These are phyloP conservation scores for Sylvilagus floridanus DNA, from an alignment of 2,797 vertebrate species.

Conservation along the genomic window DNA sequence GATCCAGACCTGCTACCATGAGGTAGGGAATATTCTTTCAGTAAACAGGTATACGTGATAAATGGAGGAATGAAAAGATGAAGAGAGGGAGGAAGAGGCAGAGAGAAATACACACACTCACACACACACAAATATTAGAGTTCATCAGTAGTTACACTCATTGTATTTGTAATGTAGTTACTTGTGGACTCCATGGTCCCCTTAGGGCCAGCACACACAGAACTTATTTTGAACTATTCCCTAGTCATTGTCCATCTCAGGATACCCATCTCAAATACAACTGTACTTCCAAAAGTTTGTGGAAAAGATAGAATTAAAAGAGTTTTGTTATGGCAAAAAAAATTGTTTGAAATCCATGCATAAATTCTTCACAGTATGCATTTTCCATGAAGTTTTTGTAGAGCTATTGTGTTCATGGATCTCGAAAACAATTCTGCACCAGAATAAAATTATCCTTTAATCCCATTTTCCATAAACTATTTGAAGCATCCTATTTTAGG, in stretches of 20 bases:
- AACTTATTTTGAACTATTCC: not conserved
- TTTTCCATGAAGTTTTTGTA: too few relatives aligned
- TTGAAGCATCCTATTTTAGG: too few relatives aligned
- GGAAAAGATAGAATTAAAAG: too few relatives aligned
- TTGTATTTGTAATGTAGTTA: not conserved
- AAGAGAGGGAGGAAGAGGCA: not conserved
- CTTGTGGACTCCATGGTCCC: not conserved
- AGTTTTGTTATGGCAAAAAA: too few relatives aligned
- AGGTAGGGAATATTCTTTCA: not conserved
- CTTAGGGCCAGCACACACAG: not conserved
- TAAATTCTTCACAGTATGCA: too few relatives aligned
- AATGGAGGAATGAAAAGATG: not conserved
- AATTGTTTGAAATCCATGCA: too few relatives aligned
- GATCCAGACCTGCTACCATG: rapidly evolving
- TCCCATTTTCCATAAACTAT: too few relatives aligned
- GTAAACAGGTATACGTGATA: not conserved
- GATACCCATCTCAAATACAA: not conserved
- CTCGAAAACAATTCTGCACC: too few relatives aligned
- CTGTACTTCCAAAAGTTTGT: too few relatives aligned
- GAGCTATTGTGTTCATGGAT: too few relatives aligned
- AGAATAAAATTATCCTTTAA: too few relatives aligned
- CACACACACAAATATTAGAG: not conserved
- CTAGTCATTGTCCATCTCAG: not conserved
- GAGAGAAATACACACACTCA: rapidly evolving
- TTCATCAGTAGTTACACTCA: too few relatives aligned